A percentile compares a stretch with the other conserved stretches of the same genome.
phyloP scores from a whole-genome alignment of 2,888 invertebrate species.

The Oxyteleia sp. region DNA sequence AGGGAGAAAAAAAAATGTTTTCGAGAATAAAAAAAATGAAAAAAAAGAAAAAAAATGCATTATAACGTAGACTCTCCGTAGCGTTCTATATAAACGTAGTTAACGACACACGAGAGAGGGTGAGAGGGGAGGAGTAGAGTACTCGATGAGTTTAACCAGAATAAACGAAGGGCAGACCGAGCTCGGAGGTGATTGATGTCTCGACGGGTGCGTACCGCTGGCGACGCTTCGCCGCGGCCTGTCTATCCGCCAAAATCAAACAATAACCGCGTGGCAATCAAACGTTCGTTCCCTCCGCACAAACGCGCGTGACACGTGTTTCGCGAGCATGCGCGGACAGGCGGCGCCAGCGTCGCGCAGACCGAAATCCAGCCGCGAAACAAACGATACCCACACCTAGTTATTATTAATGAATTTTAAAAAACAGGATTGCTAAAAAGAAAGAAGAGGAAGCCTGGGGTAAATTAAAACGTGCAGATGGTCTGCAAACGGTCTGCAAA shows the following conservation, averaged over 20 bases:
- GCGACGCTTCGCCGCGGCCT: constrained; percentile 1
- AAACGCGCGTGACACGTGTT: constrained; percentile 33
- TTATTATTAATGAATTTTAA: constrained; percentile 12
- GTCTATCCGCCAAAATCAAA: constrained; percentile 49
- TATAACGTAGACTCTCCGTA: constrained; percentile 74
- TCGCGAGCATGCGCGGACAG: not conserved
- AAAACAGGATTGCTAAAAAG: not conserved
- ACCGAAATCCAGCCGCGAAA: not conserved
- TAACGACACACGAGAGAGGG: constrained; percentile 66
- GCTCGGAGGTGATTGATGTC: constrained; percentile 28
- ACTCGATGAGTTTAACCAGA: constrained; percentile 53
- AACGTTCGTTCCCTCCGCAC: constrained; percentile 61
- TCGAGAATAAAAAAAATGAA: constrained; percentile 16
- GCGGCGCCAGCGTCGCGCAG: constrained; percentile 24
- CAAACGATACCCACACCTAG: constrained; percentile 25
- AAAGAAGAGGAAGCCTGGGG: too few relatives aligned
- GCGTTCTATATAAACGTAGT: constrained; percentile 70
- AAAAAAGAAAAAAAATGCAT: constrained; percentile 69
- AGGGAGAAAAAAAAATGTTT: too few relatives aligned
- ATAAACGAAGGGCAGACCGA: constrained; percentile 27
- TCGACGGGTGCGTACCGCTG: constrained; percentile 1
- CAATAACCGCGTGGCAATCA: constrained; percentile 59
- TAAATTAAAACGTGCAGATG: too few relatives aligned
- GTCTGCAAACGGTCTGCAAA: too few relatives aligned
- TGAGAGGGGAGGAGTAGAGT: too few relatives aligned